Evolutionary conservation across 2,888 invertebrate species (phyloP).

Genomic region (Papilio gigon): DNA sequence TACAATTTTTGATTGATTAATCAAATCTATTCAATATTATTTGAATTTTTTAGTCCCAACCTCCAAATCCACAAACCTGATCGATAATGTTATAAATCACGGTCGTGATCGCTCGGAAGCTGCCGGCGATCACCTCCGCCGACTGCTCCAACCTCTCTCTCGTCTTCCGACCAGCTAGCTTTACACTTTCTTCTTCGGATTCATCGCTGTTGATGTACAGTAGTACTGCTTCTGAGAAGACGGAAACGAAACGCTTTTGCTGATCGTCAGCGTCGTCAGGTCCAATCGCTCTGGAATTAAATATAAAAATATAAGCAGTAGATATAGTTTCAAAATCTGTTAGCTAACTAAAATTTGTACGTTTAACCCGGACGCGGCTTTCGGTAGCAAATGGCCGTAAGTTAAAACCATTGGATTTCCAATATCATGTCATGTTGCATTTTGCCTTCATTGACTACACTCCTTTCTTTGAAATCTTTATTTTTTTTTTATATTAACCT

Average conservation of each 20-base stretch:
- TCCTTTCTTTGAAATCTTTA: too few species aligned
- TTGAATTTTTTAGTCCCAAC: too few species aligned
- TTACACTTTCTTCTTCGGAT: background rate
- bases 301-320: background rate
- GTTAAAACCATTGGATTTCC: too few species aligned
- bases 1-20: too few species aligned
- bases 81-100: background rate
- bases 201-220: conserved; percentile 4
- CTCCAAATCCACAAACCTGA: conserved; percentile 18
- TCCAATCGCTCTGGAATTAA: conserved; percentile 27
- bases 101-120: background rate
- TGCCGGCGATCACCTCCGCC: conserved; percentile 15
- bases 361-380: too few species aligned
- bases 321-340: too few species aligned
- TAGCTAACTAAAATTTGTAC: too few species aligned
- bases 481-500: too few species aligned
- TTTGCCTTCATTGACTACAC: too few species aligned
- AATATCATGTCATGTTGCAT: too few species aligned
- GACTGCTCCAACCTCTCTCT: background rate
- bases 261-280: conserved; percentile 21
- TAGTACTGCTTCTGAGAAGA: conserved; percentile 1
- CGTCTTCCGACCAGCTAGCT: background rate
- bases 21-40: too few species aligned
- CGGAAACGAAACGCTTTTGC: conserved; percentile 23
- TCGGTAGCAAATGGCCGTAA: too few species aligned